Evolutionary conservation across 2,797 vertebrate species (phyloP), one percentile per base, ranked within the genome.

Genomic region (Karalla daura): DNA sequence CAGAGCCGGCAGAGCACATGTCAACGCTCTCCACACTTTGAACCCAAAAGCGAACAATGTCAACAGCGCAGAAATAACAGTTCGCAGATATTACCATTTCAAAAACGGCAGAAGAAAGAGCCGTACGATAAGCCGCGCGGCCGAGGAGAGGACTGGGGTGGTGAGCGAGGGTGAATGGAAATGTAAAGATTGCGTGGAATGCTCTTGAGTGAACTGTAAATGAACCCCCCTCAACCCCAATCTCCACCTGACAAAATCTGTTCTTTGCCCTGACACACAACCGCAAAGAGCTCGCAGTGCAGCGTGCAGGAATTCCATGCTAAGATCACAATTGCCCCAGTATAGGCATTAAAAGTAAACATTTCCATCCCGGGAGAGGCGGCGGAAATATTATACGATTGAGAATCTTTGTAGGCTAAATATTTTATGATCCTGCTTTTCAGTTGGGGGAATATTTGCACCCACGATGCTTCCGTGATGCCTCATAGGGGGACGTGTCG

Each of bases 151-250:
- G 21, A 44, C 23, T 41, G 5, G 35, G 35, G 35, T 11, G 18
- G 28, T 51, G 23, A n/a, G 54, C 37, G 46, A 65, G 70, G 69
- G 61, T 63, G 64, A 86, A 83, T 80, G 65, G 60, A 86, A 89
- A 88, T 81, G 84, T 84, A 83, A 92, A 86, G 85, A 91, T 58
- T 84, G 85, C 62, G 17, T 68, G 87, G 88, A 92, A 92, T 90
- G 88, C 84, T 90, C 59, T 39, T 4, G 63, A 44, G 6, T 92
- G 90, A 92, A 91, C 91, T 90, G 58, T 56, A 63, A 75, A 64
- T 92, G 91, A 94, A 93, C 92, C 89, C 92, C 89, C 76, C 70
- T 70, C 78, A 89, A 89, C 84, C 84, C 78, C 70, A 52, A 83
- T 87, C 88, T 88, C 77, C 90, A 88, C 88, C 90, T 93, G 89